Evolutionary conservation across 2,113 vertebrate genomes (phyloP), one percentile per base, ranked within the genome.

Genomic region (Perca flavescens): DNA sequence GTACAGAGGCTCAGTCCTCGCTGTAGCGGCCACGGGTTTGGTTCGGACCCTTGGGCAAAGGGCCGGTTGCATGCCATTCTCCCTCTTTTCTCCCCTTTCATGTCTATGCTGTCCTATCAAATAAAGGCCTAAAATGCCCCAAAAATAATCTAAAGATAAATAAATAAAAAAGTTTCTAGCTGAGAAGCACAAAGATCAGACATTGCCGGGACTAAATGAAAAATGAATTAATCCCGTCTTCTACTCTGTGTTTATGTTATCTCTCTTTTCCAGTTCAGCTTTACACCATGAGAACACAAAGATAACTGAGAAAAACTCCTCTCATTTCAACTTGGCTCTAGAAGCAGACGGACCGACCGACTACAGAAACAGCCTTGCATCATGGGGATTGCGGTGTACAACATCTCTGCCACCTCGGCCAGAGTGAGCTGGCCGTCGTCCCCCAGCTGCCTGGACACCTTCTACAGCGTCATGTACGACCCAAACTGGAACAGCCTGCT

Each of bases 391-490:
- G 86, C 73, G 0, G 40, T 97, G 73, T 96, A 97, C 86, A 97
- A 97, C 90, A 87, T 98, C 86, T 96, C 97, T 0, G 86, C 95
- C 63, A 96, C 91, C 71, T 95, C 96, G 0, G 97, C 97, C 21
- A 83, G 88, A 50, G 95, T 97, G 52, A 95, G 92, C 68, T 98
- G 97, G 97, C 95, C 94, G 0, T 74, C 94, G 21, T 91, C 93
- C 54, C 94, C 95, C 14, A 43, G 88, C 67, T 98, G 97, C 65
- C 81, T 86, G 0, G 96, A 97, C 92, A 96, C 95, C 74, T 97
- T 97, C 90, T 98, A 97, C 93, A 97, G 96, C 28, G 89, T 97
- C 86, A 97, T 97, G 96, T 97, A 97, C 87, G 95, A 96, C 82
- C 96, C 97, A 12, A 96, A 96, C 94, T 96, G 96, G 96, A 96